These are phyloP conservation scores for Drosophila percnosoma DNA, from an alignment of 2,888 invertebrate species.

Conservation along the genomic window DNA sequence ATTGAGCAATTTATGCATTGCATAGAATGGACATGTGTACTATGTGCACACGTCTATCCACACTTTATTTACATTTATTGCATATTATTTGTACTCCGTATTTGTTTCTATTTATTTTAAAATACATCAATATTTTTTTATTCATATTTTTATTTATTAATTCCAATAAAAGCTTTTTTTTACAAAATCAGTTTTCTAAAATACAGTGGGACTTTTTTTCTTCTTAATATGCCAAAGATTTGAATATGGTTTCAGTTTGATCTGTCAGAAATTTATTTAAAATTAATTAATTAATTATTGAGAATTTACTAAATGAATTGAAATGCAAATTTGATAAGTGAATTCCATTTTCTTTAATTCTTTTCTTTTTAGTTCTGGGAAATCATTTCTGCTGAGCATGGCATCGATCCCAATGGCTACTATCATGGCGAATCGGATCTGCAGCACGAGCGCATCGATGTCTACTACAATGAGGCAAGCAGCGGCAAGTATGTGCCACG, in stretches of 20 bases:
- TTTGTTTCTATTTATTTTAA: neutral
- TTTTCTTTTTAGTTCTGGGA: conserved; percentile 88
- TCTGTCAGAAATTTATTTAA: neutral
- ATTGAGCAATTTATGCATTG: conserved; percentile 30
- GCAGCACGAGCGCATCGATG: conserved; percentile 91
- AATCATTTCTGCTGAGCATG: conserved; percentile 93
- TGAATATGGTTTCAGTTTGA: neutral
- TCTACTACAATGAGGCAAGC: conserved; percentile 92
- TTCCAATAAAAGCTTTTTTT: neutral
- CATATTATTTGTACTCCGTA: neutral
- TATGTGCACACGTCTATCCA: neutral
- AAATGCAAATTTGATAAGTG: conserved; percentile 25
- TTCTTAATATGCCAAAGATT: neutral
- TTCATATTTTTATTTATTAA: neutral
- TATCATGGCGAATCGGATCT: conserved; percentile 90
- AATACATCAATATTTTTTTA: neutral
- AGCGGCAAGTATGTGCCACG: conserved; percentile 92
- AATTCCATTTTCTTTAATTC: neutral
- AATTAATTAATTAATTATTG: neutral
- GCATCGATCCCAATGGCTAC: conserved; percentile 90
- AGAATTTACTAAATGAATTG: conserved; percentile 5
- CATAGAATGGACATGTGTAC: conserved; percentile 21
- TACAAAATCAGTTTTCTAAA: neutral
- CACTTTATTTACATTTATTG: neutral
- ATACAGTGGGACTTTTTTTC: neutral